Evolutionary conservation across 2,888 invertebrate species (phyloP).

Genomic region (Trichacis sp.): DNA sequence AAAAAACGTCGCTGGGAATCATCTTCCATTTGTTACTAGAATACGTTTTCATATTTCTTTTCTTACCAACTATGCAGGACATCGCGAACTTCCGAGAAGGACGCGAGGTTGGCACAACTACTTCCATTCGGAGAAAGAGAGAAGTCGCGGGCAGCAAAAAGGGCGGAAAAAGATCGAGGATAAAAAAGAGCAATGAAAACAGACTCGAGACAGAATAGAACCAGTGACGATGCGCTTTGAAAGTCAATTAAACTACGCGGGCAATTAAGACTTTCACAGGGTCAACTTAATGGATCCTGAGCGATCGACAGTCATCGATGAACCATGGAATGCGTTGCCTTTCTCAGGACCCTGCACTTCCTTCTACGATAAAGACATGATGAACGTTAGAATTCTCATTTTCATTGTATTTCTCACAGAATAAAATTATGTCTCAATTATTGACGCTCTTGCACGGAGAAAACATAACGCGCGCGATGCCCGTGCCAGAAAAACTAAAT

Average conservation of each 20-base stretch:
- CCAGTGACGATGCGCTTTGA: constrained; percentile 30
- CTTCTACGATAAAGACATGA: too few species aligned
- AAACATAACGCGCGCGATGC: too few species aligned
- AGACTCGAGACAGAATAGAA: constrained; percentile 25
- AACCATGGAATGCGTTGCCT: constrained; percentile 36
- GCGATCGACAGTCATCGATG: constrained; percentile 30
- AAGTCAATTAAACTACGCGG: constrained; percentile 40
- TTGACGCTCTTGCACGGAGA: too few species aligned
- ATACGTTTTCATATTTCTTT: constrained; percentile 55
- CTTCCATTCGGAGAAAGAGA: not conserved
- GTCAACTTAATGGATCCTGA: constrained; percentile 39
- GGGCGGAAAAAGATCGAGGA: constrained; percentile 7
- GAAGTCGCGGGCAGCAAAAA: too few species aligned
- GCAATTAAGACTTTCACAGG: constrained; percentile 42
- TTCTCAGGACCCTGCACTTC: not conserved
- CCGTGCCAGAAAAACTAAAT: too few species aligned
- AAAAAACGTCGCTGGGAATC: constrained; percentile 9
- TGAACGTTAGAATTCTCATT: too few species aligned
- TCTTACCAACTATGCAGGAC: constrained; percentile 41
- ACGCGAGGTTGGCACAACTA: constrained; percentile 21
- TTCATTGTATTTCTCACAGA: too few species aligned
- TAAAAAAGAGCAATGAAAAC: constrained; percentile 34
- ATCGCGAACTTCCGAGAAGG: constrained; percentile 40
- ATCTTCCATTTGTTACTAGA: too few species aligned
- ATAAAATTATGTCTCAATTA: too few species aligned